Evolutionary conservation across 2,888 invertebrate genomes (phyloP).

Genomic region (Gerris lacustris): DNA sequence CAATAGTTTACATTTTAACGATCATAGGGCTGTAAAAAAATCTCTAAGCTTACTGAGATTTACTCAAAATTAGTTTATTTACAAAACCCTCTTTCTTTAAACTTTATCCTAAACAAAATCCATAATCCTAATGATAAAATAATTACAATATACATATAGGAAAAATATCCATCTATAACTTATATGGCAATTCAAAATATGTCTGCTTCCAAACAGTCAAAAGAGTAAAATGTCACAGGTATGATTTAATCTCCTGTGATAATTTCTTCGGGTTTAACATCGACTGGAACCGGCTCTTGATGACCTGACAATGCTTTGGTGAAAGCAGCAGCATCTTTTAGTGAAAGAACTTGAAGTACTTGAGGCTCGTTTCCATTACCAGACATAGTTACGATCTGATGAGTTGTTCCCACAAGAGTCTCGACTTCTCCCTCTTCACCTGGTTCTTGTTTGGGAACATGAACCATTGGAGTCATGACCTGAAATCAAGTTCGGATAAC

Average conservation of each 20-base stretch:
- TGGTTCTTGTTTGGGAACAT: constrained; percentile 69
- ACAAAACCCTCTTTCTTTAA: no score
- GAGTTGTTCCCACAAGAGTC: constrained; percentile 40
- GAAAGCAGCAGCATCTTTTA: constrained; percentile 71
- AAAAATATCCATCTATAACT: no score
- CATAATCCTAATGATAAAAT: no score
- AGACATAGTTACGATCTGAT: constrained; percentile 66
- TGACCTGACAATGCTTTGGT: constrained; percentile 63
- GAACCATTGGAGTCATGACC: constrained; percentile 64
- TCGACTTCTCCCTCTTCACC: constrained; percentile 44
- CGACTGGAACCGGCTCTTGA: constrained; percentile 35
- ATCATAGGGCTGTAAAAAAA: no score
- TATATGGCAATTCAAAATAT: no score
- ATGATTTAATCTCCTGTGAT: constrained; percentile 36
- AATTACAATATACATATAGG: no score
- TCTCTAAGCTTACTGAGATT: no score
- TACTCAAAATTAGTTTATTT: no score
- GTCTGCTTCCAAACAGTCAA: no score
- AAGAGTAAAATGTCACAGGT: no score
- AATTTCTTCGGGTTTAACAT: constrained; percentile 52
- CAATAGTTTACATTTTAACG: no score
- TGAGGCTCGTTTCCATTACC: constrained; percentile 24
- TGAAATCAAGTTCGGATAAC: constrained; percentile 19
- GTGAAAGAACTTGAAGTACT: constrained; percentile 65
- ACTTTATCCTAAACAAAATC: no score